Evolutionary conservation across 2,797 vertebrate species (phyloP), one percentile per base, ranked within the genome.

Genomic region (Onychomys torridus): DNA sequence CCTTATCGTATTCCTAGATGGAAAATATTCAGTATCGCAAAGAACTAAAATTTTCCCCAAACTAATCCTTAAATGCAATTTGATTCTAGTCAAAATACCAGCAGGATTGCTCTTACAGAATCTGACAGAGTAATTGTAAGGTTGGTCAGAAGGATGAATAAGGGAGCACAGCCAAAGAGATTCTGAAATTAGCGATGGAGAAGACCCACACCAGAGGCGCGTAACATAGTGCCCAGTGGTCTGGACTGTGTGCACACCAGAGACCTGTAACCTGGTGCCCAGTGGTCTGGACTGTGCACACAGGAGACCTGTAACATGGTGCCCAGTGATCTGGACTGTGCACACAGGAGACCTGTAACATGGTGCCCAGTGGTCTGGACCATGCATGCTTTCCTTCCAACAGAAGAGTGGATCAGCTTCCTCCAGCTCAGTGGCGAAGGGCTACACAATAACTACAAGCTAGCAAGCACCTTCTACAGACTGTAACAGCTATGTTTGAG

Each of bases 61-160:
- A 95, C 95, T 84, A 93, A 93, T 84, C 86, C 57, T 93, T 87
- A 91, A 86, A 67, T 91, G 46, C 85, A 94, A 96, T 92, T 96
- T 83, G 92, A 49, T 90, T 84, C 89, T 88, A 97, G 91, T 95
- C 94, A 97, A 97, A 97, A 96, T 63, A 96, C 63, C 89, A 94
- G 94, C 90, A 94, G 65, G 52, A 91, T 95, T 96, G 93, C n/a
- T 32, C 89, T 90, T 95, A 95, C 34, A 87, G 83, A 81, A 88
- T 87, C 87, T 96, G 96, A 95, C 93, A 93, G 23, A 76, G 40
- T 95, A 96, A 96, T 96, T 97, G 43, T 61, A 75, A 95, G 91
- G 61, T 84, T 93, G 92, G 89, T 77, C 52, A 43, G 49, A 88
- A 86, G 94, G 88, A 85, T 71, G 90, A 94, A 69, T 90, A 92